Base-by-base conservation (phyloP, 2,797 vertebrate genomes). In the Chrosomus eos region DNA sequence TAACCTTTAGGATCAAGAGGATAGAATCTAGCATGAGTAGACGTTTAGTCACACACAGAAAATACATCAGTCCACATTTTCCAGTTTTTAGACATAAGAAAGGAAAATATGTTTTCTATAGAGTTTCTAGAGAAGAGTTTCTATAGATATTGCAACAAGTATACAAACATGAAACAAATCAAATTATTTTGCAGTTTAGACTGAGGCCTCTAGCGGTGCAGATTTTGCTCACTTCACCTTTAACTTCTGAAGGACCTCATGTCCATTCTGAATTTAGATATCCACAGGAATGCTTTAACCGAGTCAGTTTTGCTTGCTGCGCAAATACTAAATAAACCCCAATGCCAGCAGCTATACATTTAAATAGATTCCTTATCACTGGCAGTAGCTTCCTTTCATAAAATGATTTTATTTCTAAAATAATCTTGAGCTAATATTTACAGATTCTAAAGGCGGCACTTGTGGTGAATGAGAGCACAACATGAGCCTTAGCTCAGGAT, bases 401-500 rank as follows among this genome's bases (percentile, higher is more conserved):
- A 82, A 82, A 66, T 45, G 6, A 55, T 80, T 73, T 85, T 53
- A 80, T 43, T 66, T 79, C 75, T 45, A 83, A 80, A 87, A 83
- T 80, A 83, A 67, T 74, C 70, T 58, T 38, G 60, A 87, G 81
- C 81, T 80, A 83, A 87, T 87, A 87, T 87, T 87, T 66, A 58
- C 85, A 13, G 26, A 79, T 55, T 72, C 76, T 75, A 83, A 80
- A 83, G 85, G 58, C 36, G 76, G 81, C 48, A 74, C 82, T 58
- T 75, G 85, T 68, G 85, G 81, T 74, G 43, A 31, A 66, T 40
- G 55, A 58, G 75, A 55, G 87, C 31, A 73, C 48, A 79, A n/a
- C 36, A 73, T 78, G 75, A 64, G 70, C 11, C 21, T 11, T 53
- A 71, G 85, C 80, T 79, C 77, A 90, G 92, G 92, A 89, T 91